Conservation (phyloP, 1,140 invertebrate genomes). For the Drosophila pachea region DNA sequence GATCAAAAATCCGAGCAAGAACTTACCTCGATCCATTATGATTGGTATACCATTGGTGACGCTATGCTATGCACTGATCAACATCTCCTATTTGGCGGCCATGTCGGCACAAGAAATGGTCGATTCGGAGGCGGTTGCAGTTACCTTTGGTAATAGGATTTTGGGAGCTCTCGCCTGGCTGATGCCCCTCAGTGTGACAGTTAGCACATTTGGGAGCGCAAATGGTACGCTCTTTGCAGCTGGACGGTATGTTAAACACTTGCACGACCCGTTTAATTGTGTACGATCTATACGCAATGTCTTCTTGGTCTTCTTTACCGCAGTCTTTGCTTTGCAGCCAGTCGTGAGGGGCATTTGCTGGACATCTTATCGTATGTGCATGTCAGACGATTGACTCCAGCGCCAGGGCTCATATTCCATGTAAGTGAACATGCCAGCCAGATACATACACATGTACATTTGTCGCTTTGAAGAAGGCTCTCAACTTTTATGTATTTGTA, state of each 20-base stretch:
- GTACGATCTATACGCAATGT: not conserved
- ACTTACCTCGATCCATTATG: constrained; percentile 96
- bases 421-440: constrained; percentile 81
- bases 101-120: constrained; percentile 97
- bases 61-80: constrained; percentile 96
- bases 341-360: constrained; percentile 94
- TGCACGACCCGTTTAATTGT: not conserved
- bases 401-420: constrained; percentile 97
- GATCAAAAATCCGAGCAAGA: constrained; percentile 98
- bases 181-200: constrained; percentile 96
- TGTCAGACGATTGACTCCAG: constrained; percentile 92
- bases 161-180: constrained; percentile 93
- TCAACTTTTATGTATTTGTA: not conserved
- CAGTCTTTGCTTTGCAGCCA: constrained; percentile 95
- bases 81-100: constrained; percentile 97
- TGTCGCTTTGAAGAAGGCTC: not conserved
- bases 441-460: not conserved
- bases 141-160: constrained; percentile 92
- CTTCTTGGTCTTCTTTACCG: constrained; percentile 13
- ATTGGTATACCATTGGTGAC: constrained; percentile 98
- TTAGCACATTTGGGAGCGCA: constrained; percentile 97
- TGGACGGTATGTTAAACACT: constrained; percentile 82
- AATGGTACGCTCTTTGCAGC: constrained; percentile 97
- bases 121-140: constrained; percentile 97
- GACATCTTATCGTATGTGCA: constrained; percentile 96